Evolutionary conservation across 2,888 invertebrate species (phyloP), one percentile per base, ranked within the genome.

Genomic region (Notocelia uddmanniana): DNA sequence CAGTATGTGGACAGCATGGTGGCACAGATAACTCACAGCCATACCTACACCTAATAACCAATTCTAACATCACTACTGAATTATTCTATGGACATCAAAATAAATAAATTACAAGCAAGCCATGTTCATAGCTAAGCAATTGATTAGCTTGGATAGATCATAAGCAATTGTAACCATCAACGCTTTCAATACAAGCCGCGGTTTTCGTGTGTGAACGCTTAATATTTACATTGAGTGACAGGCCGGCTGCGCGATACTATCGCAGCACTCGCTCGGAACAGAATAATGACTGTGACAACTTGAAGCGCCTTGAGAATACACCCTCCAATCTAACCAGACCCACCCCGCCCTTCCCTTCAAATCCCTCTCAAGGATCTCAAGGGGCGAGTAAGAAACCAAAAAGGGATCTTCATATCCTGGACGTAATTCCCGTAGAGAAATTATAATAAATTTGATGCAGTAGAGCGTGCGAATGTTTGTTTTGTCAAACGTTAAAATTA

Each of bases 251-350:
- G 75, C 75, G 81, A 80, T 79, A 80, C 73, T 76, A 78, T 85
- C 80, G 77, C 78, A 78, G 83, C 83, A 79, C 76, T 81, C 81
- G 79, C 81, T 81, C 82, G 85, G 82, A 87, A 87, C 87, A 79
- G 77, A 82, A 86, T 89, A 89, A 89, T 86, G 85, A 87, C 81
- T 80, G 79, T 80, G 83, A 82, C 83, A 81, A 83, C 81, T 80
- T 76, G 80, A 79, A 80, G 79, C 83, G 81, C 84, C 86, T 85
- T 81, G 78, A 78, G 78, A 76, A 78, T 75, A 74, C 48, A 78
- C 80, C 81, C 74, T 69, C 75, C 73, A 74, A 50, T 23, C 31
- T 68, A 70, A 67, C 10, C 41, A 41, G 73, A 63, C 52, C 73
- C 72, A 34, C 21, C 37, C 19, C n/a, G 55, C 45, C 26, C 75